Evolutionary conservation across 2,797 vertebrate species (phyloP), one percentile per base, ranked within the genome.

Genomic region (Myotis daubentonii): DNA sequence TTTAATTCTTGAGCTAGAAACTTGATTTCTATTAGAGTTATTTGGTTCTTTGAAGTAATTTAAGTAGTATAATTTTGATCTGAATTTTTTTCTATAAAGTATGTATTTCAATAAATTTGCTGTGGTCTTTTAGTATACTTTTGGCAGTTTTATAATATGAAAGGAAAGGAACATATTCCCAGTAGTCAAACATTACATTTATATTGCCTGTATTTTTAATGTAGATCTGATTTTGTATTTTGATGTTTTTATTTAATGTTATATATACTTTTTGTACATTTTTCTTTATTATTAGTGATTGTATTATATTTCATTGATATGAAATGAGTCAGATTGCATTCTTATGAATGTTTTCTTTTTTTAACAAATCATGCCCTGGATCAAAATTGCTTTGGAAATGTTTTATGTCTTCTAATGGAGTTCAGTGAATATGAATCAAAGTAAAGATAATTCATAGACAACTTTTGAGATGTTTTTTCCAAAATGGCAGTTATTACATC

Each of bases 201-300:
- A 53, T 12, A 41, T 81, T 49, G 25, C 83, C 25, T n/a, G 3
- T 76, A 68, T 78, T 53, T 89, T 79, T 79, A 78, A 44, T 60
- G 66, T 16, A 16, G n/a, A 28, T 71, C 33, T 62, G 51, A n/a
- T 82, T 76, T 76, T 70, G 8, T 78, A 33, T 76, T 76, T 38
- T 88, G 6, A 22, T 76, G 38, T 84, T 83, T 83, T 93, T 38
- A 83, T 30, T 57, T 82, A 93, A 47, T 76, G 44, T 82, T 44
- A 20, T 71, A 53, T 71, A 33, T 84, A 11, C 72, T 79, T 78
- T 94, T 22, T 71, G 16, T 60, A 70, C 49, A 23, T 72, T 53
- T 89, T 80, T 66, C 55, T 53, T 76, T 92, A 47, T 89, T 38
- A 75, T 86, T 53, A n/a, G 19, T 75, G 12, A 9, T 76, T 75